Evolutionary conservation across 2,113 vertebrate genomes (phyloP).

Genomic region (Triplophysa siluroides): DNA sequence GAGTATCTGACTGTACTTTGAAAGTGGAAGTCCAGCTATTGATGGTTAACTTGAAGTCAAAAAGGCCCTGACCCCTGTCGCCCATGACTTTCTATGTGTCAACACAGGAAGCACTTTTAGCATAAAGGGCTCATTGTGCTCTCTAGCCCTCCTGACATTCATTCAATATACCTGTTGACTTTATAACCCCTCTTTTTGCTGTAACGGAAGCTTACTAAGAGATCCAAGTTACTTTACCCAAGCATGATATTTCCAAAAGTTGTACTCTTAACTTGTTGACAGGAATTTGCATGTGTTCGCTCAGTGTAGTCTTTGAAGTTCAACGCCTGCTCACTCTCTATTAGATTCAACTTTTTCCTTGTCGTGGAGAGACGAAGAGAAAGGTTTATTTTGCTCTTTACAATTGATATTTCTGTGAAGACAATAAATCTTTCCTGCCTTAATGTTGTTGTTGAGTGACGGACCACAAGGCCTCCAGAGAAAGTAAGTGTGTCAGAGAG

Average conservation of each 20-base stretch:
- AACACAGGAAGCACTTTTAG: conserved; percentile 65
- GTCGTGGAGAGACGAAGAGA: neutral
- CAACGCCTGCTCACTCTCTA: too few relatives aligned
- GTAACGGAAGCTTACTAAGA: neutral
- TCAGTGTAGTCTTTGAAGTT: too few relatives aligned
- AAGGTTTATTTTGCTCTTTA: neutral
- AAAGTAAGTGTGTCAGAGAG: conserved; percentile 26
- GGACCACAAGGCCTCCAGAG: conserved; percentile 32
- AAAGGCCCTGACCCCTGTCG: conserved; percentile 60
- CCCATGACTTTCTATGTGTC: conserved; percentile 57
- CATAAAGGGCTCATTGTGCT: conserved; percentile 54
- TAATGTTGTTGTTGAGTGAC: conserved; percentile 14
- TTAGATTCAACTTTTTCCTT: too few relatives aligned
- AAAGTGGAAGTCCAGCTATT: conserved; percentile 28
- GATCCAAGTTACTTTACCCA: neutral
- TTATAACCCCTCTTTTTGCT: conserved; percentile 1
- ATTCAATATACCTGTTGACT: conserved; percentile 35
- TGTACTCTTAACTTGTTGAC: too few relatives aligned
- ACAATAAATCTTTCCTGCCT: neutral
- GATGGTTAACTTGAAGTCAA: conserved; percentile 56
- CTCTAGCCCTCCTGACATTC: neutral
- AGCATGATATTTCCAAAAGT: too few relatives aligned
- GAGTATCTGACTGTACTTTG: conserved; percentile 35
- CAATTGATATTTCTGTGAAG: neutral
- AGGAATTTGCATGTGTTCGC: too few relatives aligned